phyloP scores from a whole-genome alignment of 2,113 vertebrate genomes.

The Strigops habroptila region DNA sequence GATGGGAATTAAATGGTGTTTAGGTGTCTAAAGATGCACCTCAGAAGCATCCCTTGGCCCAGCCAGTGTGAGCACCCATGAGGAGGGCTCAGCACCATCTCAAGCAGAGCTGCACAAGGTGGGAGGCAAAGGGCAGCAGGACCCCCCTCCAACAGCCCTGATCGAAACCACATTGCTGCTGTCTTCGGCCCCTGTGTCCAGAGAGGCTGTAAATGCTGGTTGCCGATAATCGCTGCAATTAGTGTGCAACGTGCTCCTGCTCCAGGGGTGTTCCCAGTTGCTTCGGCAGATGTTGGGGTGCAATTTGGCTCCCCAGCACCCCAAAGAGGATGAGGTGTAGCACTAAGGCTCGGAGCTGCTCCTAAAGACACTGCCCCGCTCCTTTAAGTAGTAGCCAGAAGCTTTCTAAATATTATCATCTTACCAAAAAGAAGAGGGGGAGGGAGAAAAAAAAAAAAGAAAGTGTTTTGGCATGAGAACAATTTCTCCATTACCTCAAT shows the following conservation, averaged over 20 bases:
- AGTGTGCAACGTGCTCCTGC: not conserved
- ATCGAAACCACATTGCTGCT: constrained; percentile 55
- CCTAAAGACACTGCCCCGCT: not conserved
- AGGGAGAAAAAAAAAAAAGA: not conserved
- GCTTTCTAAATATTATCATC: constrained; percentile 61
- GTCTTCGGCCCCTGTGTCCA: not conserved
- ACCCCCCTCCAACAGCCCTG: constrained; percentile 11
- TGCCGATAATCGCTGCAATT: constrained; percentile 49
- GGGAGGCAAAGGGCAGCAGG: not conserved
- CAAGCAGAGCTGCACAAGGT: not conserved
- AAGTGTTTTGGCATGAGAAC: constrained; percentile 73
- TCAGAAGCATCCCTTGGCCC: not conserved
- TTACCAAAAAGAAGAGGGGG: constrained; percentile 47
- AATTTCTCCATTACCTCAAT: constrained; percentile 83
- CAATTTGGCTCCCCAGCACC: not conserved
- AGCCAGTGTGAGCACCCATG: fast-evolving
- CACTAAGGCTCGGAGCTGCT: not conserved
- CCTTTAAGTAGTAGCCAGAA: constrained; percentile 35
- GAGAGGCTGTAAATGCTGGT: constrained; percentile 42
- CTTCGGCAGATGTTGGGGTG: constrained; percentile 12
- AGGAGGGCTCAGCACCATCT: not conserved
- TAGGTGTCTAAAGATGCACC: not conserved
- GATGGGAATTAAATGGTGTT: not conserved
- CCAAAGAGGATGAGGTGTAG: not conserved
- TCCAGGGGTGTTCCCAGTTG: constrained; percentile 13